Evolutionary conservation across 2,888 invertebrate species (phyloP).

Genomic region (Clitarchus hookeri): DNA sequence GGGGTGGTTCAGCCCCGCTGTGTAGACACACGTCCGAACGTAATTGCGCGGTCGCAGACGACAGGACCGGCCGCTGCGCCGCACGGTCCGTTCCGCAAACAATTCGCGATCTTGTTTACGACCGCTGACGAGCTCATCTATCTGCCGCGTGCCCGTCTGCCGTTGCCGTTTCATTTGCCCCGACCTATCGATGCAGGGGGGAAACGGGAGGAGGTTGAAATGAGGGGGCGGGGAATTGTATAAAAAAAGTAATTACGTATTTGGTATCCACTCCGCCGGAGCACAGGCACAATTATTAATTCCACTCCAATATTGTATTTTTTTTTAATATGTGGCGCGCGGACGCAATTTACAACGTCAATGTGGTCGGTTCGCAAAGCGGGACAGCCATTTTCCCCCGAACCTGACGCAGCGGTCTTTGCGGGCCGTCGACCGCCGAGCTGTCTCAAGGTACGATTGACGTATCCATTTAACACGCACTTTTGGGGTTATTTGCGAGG

Average conservation of each 20-base stretch:
- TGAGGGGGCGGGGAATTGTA: background rate
- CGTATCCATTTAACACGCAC: no score
- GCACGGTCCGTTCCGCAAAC: no score
- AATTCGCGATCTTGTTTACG: background rate
- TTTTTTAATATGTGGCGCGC: no score
- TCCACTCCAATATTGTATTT: no score
- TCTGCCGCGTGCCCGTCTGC: background rate
- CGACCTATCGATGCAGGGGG: background rate
- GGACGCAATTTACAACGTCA: no score
- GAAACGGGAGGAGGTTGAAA: background rate
- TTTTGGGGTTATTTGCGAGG: no score
- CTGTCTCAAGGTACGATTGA: no score
- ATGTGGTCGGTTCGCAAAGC: no score
- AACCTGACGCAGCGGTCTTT: no score
- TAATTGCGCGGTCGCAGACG: background rate
- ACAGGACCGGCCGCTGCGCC: background rate
- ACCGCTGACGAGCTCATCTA: background rate
- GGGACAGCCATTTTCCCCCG: no score
- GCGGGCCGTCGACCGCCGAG: no score
- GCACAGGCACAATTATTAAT: background rate
- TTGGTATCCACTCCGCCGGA: background rate
- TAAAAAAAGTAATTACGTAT: background rate
- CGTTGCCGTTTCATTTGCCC: background rate
- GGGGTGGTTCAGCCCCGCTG: background rate
- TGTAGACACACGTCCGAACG: background rate